These are phyloP conservation scores for Polymixis lichenea DNA, from an alignment of 2,888 invertebrate genomes.

Conservation along the genomic window DNA sequence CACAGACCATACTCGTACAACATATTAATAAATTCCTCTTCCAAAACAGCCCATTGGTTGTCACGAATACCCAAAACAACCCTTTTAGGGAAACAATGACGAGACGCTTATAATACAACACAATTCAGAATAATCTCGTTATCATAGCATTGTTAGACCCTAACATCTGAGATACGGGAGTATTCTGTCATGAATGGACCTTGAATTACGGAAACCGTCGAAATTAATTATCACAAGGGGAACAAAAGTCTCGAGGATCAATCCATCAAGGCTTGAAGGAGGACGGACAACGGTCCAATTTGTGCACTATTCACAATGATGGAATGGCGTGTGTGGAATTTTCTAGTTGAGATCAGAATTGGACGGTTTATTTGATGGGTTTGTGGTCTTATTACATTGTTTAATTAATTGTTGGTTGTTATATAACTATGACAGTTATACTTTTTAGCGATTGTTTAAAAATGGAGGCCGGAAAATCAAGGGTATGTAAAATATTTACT, in stretches of 20 bases:
- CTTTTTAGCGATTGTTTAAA: not conserved
- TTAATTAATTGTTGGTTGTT: not conserved
- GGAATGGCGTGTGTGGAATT: conserved; percentile 53
- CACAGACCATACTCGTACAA: conserved; percentile 1
- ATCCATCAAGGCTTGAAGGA: conserved; percentile 79
- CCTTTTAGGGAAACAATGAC: conserved; percentile 64
- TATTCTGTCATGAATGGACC: conserved; percentile 70
- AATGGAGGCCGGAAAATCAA: not conserved
- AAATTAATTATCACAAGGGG: conserved; percentile 80
- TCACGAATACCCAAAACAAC: conserved; percentile 53
- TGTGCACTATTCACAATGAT: conserved; percentile 64
- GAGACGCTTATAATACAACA: conserved; percentile 62
- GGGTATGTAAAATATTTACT: no score
- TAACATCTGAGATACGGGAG: conserved; percentile 67
- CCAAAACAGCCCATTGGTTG: conserved; percentile 33
- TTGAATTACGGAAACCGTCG: conserved; percentile 69
- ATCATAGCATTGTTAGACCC: conserved; percentile 66
- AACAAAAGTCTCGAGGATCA: conserved; percentile 80
- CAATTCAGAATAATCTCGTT: conserved; percentile 65
- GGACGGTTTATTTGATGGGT: conserved; percentile 26
- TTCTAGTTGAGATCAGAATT: conserved; percentile 41
- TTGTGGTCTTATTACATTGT: conserved; percentile 11
- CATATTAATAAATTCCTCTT: conserved; percentile 40
- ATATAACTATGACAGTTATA: not conserved
- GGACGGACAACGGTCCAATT: conserved; percentile 76